Evolutionary conservation across 37 sponge, comb jelly and placozoan species (phyloP).

Genomic region (Halichondria panicea): DNA sequence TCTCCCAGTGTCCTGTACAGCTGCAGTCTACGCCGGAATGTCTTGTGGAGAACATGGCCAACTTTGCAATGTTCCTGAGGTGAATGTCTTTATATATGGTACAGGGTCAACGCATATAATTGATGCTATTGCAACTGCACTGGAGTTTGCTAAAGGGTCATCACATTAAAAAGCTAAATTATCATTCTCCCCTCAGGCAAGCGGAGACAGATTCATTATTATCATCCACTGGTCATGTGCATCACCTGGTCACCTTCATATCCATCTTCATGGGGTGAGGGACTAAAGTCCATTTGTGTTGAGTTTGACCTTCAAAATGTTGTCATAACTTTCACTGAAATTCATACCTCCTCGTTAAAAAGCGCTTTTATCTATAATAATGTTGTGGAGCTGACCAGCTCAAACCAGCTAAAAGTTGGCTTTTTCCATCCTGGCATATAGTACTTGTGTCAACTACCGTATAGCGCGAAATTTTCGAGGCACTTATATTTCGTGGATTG

Average conservation of each 20-base stretch:
- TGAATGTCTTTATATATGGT: constrained; percentile 6
- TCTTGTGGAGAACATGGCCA: constrained; percentile 62
- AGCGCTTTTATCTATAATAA: too few species aligned
- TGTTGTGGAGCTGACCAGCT: too few species aligned
- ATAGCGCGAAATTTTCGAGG: too few species aligned
- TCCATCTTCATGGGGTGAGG: too few species aligned
- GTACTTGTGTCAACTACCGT: too few species aligned
- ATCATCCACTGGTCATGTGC: not conserved
- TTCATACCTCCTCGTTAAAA: too few species aligned
- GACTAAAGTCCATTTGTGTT: not conserved
- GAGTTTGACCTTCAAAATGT: not conserved
- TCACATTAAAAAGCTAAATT: not conserved
- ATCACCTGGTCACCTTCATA: constrained; percentile 50
- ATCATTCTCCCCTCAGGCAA: constrained; percentile 19
- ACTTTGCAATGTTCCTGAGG: constrained; percentile 52
- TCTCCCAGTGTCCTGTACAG: constrained; percentile 17
- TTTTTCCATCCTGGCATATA: too few species aligned
- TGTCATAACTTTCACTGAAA: too few species aligned
- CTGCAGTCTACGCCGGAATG: constrained; percentile 51
- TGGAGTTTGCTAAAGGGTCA: not conserved
- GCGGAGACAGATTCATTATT: not conserved
- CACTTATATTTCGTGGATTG: too few species aligned
- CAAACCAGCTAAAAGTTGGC: too few species aligned
- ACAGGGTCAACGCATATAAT: not conserved
- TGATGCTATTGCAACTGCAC: not conserved